phyloP scores from a whole-genome alignment of 2,113 vertebrate genomes.

The Periophthalmodon schlosseri region DNA sequence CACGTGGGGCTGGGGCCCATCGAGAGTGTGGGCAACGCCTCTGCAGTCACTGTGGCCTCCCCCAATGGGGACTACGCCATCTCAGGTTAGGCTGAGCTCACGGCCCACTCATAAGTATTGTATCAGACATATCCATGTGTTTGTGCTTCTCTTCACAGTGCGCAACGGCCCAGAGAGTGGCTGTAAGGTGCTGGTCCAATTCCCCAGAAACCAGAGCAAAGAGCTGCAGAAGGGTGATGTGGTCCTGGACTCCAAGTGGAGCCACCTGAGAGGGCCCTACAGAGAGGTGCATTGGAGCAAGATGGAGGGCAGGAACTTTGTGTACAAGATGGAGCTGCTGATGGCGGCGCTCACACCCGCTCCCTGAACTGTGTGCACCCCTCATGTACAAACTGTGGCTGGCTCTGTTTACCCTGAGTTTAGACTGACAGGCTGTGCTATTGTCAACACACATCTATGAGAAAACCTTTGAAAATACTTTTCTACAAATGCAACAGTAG shows the following conservation, averaged over 20 bases:
- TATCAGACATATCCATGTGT: background rate
- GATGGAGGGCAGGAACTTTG: constrained; percentile 97
- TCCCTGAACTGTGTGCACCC: constrained; percentile 42
- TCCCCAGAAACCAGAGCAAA: constrained; percentile 89
- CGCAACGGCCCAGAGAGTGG: constrained; percentile 95
- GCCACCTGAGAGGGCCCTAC: constrained; percentile 88
- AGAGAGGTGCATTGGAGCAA: constrained; percentile 94
- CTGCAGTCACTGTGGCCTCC: constrained; percentile 91
- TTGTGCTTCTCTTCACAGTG: constrained; percentile 71
- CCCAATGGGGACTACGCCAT: constrained; percentile 92
- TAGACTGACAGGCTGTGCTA: no score
- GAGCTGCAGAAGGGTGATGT: constrained; percentile 91
- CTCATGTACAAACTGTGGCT: background rate
- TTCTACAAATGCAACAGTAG: background rate
- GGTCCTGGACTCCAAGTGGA: constrained; percentile 93
- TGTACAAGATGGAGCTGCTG: constrained; percentile 98
- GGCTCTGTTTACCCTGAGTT: background rate
- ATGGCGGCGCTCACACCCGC: constrained; percentile 94
- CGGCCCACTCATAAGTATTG: background rate
- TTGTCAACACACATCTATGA: background rate
- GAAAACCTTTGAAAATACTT: background rate
- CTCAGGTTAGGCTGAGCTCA: constrained; percentile 80
- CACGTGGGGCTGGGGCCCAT: constrained; percentile 91
- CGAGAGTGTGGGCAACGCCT: constrained; percentile 96
- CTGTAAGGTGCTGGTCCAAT: constrained; percentile 94